phyloP scores from a whole-genome alignment of 2,113 vertebrate species.

The Leucopsar rothschildi region DNA sequence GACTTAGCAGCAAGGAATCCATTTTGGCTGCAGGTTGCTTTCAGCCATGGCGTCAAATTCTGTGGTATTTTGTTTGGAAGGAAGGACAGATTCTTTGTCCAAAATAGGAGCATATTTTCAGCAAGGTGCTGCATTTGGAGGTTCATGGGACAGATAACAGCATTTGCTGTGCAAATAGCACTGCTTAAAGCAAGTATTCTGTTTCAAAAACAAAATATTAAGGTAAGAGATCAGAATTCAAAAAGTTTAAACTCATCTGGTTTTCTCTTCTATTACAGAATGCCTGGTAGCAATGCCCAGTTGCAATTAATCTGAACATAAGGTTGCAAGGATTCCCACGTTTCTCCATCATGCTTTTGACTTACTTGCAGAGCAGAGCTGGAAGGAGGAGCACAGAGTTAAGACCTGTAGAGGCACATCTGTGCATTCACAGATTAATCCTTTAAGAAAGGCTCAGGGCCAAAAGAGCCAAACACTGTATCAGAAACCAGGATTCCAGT shows the following conservation, averaged over 20 bases:
- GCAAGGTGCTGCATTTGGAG: background rate
- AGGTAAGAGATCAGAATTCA: background rate
- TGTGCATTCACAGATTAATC: background rate
- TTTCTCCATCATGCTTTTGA: background rate
- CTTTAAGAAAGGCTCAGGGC: background rate
- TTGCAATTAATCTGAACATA: background rate
- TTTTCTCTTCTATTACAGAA: background rate
- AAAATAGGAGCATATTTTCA: background rate
- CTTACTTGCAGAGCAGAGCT: background rate
- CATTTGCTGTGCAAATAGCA: background rate
- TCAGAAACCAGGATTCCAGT: background rate
- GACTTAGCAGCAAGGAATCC: background rate
- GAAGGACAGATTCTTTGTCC: background rate
- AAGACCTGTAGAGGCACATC: background rate
- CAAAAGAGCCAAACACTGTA: background rate
- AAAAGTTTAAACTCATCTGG: background rate
- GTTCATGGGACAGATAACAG: background rate
- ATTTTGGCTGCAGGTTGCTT: background rate
- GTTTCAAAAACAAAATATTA: background rate
- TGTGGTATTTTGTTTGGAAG: background rate
- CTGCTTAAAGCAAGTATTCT: background rate
- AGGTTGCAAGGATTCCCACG: accelerated
- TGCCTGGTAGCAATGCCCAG: background rate
- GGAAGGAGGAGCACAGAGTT: background rate
- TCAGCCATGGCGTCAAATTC: background rate